Percentiles rank a stretch among this genome's conserved stretches.
Evolutionary conservation across 2,888 invertebrate species (phyloP).

Genomic region (Scaptomyza parva): DNA sequence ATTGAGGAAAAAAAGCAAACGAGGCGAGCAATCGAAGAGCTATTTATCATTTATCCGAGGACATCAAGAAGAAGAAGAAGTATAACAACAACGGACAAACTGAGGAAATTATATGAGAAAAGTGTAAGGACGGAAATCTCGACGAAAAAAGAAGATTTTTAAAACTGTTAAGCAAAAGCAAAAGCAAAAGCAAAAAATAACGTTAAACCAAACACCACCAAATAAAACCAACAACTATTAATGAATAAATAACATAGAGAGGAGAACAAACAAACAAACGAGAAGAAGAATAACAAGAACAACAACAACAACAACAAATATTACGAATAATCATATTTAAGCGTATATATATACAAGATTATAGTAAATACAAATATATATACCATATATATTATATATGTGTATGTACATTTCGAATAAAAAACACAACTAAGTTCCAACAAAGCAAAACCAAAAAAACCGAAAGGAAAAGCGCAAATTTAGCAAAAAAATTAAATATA

Average conservation of each 20-base stretch:
- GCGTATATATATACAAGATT: constrained; percentile 73
- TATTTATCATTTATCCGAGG: constrained; percentile 65
- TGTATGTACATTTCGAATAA: constrained; percentile 60
- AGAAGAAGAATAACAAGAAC: not conserved
- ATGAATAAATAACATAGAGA: constrained; percentile 55
- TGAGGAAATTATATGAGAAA: not conserved
- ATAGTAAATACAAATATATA: constrained; percentile 59
- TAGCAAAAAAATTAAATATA: constrained; percentile 70
- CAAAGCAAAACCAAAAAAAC: constrained; percentile 55
- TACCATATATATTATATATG: constrained; percentile 50
- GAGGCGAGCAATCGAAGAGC: constrained; percentile 83
- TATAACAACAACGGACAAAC: constrained; percentile 32
- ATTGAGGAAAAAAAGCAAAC: constrained; percentile 74
- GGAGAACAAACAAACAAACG: not conserved
- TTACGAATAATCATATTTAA: constrained; percentile 82
- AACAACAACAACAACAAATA: constrained; percentile 54
- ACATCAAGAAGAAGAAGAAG: constrained; percentile 14
- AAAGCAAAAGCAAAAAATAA: constrained; percentile 50
- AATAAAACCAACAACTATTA: constrained; percentile 84
- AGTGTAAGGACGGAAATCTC: constrained; percentile 42
- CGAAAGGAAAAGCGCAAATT: constrained; percentile 68
- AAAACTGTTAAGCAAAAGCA: constrained; percentile 63
- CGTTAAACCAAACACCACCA: constrained; percentile 81
- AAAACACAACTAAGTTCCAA: constrained; percentile 83
- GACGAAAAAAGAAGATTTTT: constrained; percentile 45